These are phyloP conservation scores for Leptinotarsa tumamoca DNA, from an alignment of 2,888 invertebrate genomes.

Conservation along the genomic window DNA sequence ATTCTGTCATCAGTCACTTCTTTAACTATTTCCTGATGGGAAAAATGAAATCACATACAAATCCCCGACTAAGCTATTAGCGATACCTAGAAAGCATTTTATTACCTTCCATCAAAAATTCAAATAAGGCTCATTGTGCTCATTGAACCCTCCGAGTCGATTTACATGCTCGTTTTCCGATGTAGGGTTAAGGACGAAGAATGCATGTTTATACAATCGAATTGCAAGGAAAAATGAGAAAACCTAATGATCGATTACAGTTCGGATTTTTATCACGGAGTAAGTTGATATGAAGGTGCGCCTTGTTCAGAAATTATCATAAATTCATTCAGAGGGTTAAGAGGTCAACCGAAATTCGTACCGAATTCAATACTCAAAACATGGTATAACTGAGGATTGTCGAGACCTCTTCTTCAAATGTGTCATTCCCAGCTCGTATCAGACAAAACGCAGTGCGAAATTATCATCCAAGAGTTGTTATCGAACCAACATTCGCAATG, in stretches of 20 bases:
- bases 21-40: not conserved
- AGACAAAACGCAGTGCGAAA: too few relatives aligned
- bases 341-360: too few relatives aligned
- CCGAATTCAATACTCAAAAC: too few relatives aligned
- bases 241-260: conserved; percentile 51
- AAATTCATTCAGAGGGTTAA: too few relatives aligned
- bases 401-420: too few relatives aligned
- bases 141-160: conserved; percentile 22
- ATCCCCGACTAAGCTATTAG: conserved; percentile 27
- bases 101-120: conserved; percentile 34
- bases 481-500: too few relatives aligned
- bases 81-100: conserved; percentile 27
- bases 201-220: conserved; percentile 54
- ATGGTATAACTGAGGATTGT: too few relatives aligned
- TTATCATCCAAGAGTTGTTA: too few relatives aligned
- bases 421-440: too few relatives aligned
- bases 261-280: conserved; percentile 54
- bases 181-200: conserved; percentile 28
- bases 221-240: conserved; percentile 55
- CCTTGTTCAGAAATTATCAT: too few relatives aligned
- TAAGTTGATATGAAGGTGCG: conserved; percentile 35
- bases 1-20: not conserved
- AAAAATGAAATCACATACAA: not conserved
- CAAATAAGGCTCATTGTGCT: conserved; percentile 34
- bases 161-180: conserved; percentile 10